Evolutionary conservation across 2,797 vertebrate genomes (phyloP).

Genomic region (Chaenodraco wilsoni): DNA sequence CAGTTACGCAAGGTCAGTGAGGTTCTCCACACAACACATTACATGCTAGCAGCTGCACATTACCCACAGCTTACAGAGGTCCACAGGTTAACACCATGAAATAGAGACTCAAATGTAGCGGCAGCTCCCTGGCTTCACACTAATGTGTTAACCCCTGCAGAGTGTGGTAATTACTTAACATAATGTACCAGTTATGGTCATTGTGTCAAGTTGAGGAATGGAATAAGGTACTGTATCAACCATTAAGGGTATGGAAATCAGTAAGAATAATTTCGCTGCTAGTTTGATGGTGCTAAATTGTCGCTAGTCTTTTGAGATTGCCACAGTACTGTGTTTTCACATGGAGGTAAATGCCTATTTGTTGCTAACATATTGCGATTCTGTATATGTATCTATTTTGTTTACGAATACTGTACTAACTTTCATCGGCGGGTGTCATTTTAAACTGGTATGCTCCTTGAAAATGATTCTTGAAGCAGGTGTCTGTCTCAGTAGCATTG

Average conservation of each 20-base stretch:
- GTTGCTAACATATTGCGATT: background rate
- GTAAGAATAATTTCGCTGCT: slow-evolving; percentile 10
- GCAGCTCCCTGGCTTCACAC: slow-evolving; percentile 44
- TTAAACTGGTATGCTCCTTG: background rate
- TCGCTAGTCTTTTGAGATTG: background rate
- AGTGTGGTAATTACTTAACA: slow-evolving; percentile 61
- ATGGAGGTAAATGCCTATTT: background rate
- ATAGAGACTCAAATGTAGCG: slow-evolving; percentile 65
- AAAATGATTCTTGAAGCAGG: background rate
- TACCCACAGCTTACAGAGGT: slow-evolving; percentile 70
- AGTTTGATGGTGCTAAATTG: slow-evolving; percentile 4
- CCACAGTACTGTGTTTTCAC: background rate
- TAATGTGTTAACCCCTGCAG: slow-evolving; percentile 65
- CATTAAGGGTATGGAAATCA: slow-evolving; percentile 25
- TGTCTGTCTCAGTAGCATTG: background rate
- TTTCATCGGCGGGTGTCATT: too few species aligned
- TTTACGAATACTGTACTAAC: background rate
- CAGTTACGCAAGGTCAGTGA: slow-evolving; percentile 61
- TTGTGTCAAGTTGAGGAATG: slow-evolving; percentile 38
- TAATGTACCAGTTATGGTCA: slow-evolving; percentile 50
- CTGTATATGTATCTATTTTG: background rate
- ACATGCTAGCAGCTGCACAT: slow-evolving; percentile 70
- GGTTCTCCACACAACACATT: slow-evolving; percentile 51
- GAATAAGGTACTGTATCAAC: slow-evolving; percentile 2
- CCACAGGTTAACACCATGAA: slow-evolving; percentile 74